Percentiles rank a stretch among this genome's conserved stretches.
These are phyloP conservation scores for Subacronicta megacephala DNA, from an alignment of 2,888 invertebrate genomes.

Conservation along the genomic window DNA sequence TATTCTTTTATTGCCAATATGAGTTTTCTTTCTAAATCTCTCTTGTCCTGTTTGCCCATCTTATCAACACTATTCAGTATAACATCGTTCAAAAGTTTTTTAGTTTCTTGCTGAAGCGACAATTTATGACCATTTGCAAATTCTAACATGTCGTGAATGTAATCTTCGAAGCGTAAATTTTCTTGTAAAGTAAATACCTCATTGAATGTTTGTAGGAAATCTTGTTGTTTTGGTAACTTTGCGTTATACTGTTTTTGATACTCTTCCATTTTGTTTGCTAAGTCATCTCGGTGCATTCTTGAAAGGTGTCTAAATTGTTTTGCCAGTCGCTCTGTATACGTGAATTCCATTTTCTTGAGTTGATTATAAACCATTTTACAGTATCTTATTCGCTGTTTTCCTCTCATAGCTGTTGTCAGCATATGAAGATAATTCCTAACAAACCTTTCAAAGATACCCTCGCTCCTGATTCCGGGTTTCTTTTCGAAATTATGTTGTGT, in stretches of 20 bases:
- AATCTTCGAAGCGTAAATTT: slow-evolving; percentile 67
- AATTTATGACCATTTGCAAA: slow-evolving; percentile 50
- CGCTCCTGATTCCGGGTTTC: neutral
- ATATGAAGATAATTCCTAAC: slow-evolving; percentile 64
- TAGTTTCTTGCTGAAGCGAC: slow-evolving; percentile 50
- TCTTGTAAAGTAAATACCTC: slow-evolving; percentile 66
- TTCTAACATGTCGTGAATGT: slow-evolving; percentile 60
- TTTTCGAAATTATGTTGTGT: neutral
- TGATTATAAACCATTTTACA: slow-evolving; percentile 59
- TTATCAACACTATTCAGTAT: slow-evolving; percentile 52
- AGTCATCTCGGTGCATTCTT: slow-evolving; percentile 58
- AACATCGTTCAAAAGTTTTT: slow-evolving; percentile 50
- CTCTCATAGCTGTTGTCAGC: slow-evolving; percentile 61
- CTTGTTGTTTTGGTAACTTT: slow-evolving; percentile 42
- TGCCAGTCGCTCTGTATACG: slow-evolving; percentile 58
- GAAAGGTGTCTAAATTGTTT: slow-evolving; percentile 61
- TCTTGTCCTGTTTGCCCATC: slow-evolving; percentile 49
- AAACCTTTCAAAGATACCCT: slow-evolving; percentile 72
- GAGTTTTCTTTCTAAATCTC: slow-evolving; percentile 56
- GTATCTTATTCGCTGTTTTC: slow-evolving; percentile 61
- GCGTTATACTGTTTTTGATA: slow-evolving; percentile 58
- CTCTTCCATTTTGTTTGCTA: slow-evolving; percentile 56
- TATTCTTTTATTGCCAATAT: slow-evolving; percentile 67
- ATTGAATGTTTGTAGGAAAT: slow-evolving; percentile 71
- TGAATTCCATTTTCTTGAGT: slow-evolving; percentile 57